phyloP scores from a whole-genome alignment of 2,797 vertebrate species.

The Borostomias antarcticus region DNA sequence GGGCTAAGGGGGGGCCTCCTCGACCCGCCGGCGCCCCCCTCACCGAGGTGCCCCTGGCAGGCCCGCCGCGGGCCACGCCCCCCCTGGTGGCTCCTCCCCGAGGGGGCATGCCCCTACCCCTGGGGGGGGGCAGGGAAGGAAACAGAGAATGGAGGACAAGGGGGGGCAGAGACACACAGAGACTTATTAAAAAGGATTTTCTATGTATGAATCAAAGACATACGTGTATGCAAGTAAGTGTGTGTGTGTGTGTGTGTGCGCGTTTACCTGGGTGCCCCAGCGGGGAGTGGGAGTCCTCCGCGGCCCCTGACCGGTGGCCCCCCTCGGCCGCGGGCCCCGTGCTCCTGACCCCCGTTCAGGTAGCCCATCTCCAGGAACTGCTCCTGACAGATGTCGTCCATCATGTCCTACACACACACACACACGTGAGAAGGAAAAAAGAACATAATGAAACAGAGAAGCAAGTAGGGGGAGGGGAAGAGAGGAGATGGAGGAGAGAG shows the following conservation, averaged over 20 bases:
- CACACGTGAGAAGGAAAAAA: neutral
- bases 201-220: neutral
- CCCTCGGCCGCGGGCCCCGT: constrained; percentile 84
- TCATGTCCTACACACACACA: constrained; percentile 85
- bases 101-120: constrained; percentile 88
- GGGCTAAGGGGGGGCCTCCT: constrained; percentile 83
- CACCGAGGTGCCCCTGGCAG: constrained; percentile 83
- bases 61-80: constrained; percentile 84
- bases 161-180: neutral
- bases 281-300: constrained; percentile 84
- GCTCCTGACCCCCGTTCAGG: constrained; percentile 92
- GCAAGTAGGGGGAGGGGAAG: neutral
- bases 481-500: neutral
- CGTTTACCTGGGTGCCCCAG: constrained; percentile 85
- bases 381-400: constrained; percentile 98
- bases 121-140: constrained; percentile 42
- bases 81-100: constrained; percentile 74
- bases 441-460: constrained; percentile 3
- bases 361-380: constrained; percentile 98
- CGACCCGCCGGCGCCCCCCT: constrained; percentile 84
- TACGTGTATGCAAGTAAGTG: neutral
- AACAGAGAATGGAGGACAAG: neutral
- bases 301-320: constrained; percentile 87
- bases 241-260: neutral
- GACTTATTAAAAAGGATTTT: too few relatives aligned